Conservation (phyloP, 2,113 vertebrate genomes). For the Columba livia region DNA sequence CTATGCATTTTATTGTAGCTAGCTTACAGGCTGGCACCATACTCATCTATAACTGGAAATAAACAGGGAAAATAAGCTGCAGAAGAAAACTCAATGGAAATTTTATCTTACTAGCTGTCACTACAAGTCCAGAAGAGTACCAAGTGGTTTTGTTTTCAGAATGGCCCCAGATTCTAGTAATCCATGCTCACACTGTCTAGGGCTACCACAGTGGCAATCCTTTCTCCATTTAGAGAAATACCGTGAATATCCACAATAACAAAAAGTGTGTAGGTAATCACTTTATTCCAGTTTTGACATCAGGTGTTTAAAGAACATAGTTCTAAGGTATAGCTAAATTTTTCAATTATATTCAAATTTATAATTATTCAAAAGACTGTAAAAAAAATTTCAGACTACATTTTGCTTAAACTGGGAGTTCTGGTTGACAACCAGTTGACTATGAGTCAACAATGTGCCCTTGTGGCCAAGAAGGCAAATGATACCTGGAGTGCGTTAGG, state of each 20-base stretch:
- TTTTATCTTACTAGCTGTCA: neutral
- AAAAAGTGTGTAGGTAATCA: neutral
- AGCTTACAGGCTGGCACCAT: accelerated
- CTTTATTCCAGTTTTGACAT: neutral
- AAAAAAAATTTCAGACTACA: neutral
- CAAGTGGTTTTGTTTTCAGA: neutral
- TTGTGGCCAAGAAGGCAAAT: too few species aligned
- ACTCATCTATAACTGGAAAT: neutral
- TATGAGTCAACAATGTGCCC: too few species aligned
- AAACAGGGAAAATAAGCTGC: neutral
- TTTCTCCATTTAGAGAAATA: neutral
- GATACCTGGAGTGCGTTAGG: too few species aligned
- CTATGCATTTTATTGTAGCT: neutral
- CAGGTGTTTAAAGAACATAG: neutral
- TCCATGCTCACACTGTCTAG: neutral
- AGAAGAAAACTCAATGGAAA: neutral
- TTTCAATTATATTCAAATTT: neutral
- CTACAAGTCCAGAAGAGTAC: neutral
- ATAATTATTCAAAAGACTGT: neutral
- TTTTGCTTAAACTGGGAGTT: neutral
- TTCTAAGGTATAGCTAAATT: neutral
- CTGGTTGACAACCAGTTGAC: too few species aligned
- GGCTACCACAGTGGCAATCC: neutral
- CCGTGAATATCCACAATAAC: neutral
- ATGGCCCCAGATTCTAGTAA: neutral